Evolutionary conservation across 2,888 invertebrate species (phyloP), one percentile per base, ranked within the genome.

Genomic region (Theretra japonica): DNA sequence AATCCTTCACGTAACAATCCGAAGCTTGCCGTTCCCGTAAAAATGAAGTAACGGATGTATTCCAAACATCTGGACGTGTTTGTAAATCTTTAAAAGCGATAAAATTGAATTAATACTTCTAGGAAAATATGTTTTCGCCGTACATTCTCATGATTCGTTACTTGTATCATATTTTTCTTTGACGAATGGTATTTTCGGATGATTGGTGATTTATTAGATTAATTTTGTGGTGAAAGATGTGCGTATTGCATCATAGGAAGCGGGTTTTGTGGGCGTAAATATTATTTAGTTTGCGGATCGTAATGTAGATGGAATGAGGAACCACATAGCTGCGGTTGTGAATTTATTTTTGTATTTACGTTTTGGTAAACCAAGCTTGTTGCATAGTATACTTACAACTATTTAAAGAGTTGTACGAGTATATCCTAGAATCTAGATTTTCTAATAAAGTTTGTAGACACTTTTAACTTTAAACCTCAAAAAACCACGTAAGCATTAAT

Each of bases 31-130:
- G 74, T 75, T 77, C 75, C 75, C 76, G 75, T 76, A 78, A 79
- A 48, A 65, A 79, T 81, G 77, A 82, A 81, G 76, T 76, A 81
- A 77, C 76, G 56, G 72, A 73, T 76, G 72, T 73, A 69, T 73
- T 77, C 72, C 72, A 80, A 84, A 84, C 77, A 82, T 72, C 76
- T 75, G 71, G 69, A 48, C 48, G 53, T 74, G 75, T 75, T 76
- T 78, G 74, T 73, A 80, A 79, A 82, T 76, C 69, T 75, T 76
- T 75, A 60, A 30, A 76, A 68, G 76, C 71, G 65, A 73, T 72
- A 72, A 58, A 72, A 48, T 72, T 3, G 15, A 15, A 41, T 62
- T 72, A 75, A 71, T 73, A 60, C 70, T 5, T 48, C 33, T 48
- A 6, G 23, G 15, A 74, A 73, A 74, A 68, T 33, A 62, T 15